Evolutionary conservation across 1,140 invertebrate genomes (phyloP), one percentile per base, ranked within the genome.

Genomic region (Drosophila nasuta): DNA sequence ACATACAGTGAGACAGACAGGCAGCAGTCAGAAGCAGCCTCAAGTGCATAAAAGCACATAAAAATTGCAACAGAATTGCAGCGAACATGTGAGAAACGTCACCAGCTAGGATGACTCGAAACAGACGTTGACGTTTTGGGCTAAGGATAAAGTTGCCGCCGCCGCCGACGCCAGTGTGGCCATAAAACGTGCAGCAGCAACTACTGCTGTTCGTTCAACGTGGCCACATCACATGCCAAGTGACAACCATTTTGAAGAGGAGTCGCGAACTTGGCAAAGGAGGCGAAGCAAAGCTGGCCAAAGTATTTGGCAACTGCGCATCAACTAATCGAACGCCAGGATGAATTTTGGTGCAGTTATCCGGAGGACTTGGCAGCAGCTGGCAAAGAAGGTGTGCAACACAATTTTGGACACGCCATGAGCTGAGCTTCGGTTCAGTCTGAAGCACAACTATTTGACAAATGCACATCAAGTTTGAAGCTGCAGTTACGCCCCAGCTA

Each of bases 261-360:
- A 15, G 5, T 25, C 20, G 20, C 20, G 20, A 25, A 25, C 20
- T 25, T 25, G 43, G 17, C 11, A 1, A 38, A 10, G 35, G 35
- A 10, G 7, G 33, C 33, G 33, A 25, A 25, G 33, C 33, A 30
- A 25, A 25, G 57, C 15, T 25, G 41, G 56, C 41, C 57, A 43
- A 28, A 57, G 54, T 57, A 57, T 57, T 57, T 57, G 41, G 62
- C 68, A 80, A 80, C 38, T 28, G 73, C 54, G 71, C 75, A 67
- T 76, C 68, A 82, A 88, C 81, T 88, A 89, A 89, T 88, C 85
- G 85, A 88, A 87, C 82, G 66, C 46, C 77, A 81, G 78, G 52
- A 63, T 54, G 65, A 69, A 77, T 73, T 77, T 69, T 63, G 63
- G 41, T 59, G 48, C 38, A 67, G 25, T 41, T 66, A 25, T 46